phyloP scores from a whole-genome alignment of 1,140 invertebrate species.

The Sinonovacula constricta region DNA sequence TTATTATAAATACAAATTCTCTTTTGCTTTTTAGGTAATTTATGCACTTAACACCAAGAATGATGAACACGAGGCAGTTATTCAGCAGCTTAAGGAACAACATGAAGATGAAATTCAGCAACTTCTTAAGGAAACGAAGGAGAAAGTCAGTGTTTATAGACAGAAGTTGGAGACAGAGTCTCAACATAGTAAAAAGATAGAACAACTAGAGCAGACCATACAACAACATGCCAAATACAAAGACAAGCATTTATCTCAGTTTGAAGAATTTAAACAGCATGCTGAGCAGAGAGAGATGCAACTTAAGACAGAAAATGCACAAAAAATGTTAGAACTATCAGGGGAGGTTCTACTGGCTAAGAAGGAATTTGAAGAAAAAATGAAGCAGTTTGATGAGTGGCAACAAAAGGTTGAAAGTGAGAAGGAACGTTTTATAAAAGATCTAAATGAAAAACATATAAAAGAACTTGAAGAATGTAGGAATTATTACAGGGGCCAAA shows the following conservation, averaged over 20 bases:
- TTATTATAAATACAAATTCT: no score
- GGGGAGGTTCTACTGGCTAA: constrained; percentile 73
- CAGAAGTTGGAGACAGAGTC: constrained; percentile 62
- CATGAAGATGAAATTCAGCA: constrained; percentile 76
- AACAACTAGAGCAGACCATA: constrained; percentile 56
- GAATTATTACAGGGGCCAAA: constrained; percentile 61
- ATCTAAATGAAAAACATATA: constrained; percentile 66
- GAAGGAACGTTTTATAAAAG: constrained; percentile 66
- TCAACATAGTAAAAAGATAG: constrained; percentile 59
- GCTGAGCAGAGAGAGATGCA: constrained; percentile 66
- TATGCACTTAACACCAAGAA: constrained; percentile 79
- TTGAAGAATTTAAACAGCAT: constrained; percentile 67
- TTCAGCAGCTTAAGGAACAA: constrained; percentile 74
- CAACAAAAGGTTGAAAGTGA: constrained; percentile 66
- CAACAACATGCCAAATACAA: constrained; percentile 63
- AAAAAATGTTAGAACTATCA: constrained; percentile 71
- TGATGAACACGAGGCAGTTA: constrained; percentile 77
- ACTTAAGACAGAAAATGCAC: constrained; percentile 68
- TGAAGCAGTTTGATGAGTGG: constrained; percentile 68
- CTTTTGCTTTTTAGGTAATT: constrained; percentile 74
- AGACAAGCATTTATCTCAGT: constrained; percentile 60
- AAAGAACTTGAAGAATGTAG: constrained; percentile 70
- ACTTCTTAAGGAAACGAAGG: constrained; percentile 72
- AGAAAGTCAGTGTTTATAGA: constrained; percentile 71
- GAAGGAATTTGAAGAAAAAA: constrained; percentile 73